Evolutionary conservation across 2,113 vertebrate genomes (phyloP), one percentile per base, ranked within the genome.

Genomic region (Pituophis catenifer): DNA sequence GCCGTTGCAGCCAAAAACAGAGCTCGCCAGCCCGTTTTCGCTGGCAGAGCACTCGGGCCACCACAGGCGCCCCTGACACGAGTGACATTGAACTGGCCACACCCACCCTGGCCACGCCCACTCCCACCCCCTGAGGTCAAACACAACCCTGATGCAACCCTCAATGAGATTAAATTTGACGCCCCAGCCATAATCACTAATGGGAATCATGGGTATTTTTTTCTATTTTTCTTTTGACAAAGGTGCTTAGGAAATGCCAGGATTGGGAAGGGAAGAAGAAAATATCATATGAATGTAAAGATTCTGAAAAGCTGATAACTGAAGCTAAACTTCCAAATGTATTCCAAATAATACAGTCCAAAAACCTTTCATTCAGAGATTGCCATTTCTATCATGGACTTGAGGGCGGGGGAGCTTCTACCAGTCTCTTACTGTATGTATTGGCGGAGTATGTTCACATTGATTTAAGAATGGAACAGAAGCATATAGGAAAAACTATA

Each of bases 341-440:
- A 50, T 50, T 50, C 48, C 48, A 50, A 65, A 65, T 65, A n/a
- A 65, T 65, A 65, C 59, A 13, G 26, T 29, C 26, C 26, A 65
- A 70, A n/a, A 70, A 1, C 62, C 62, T 70, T 70, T 70, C 62
- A n/a, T 70, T n/a, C 29, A 13, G 29, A n/a, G 26, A 29, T n/a
- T 70, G 62, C 26, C 11, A 70, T 70, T 70, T 70, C 11, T 70
- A 70, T 70, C 11, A 70, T n/a, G 5, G 26, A 5, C 11, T 58
- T 2, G 23, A 0, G 58, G 21, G 21, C 0, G 7, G 8, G 0
- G 58, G 1, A 23, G 2, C 8, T 70, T 70, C 29, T 70, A 26
- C 26, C 62, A 19, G 70, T 15, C n/a, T 38, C 7, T 38, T 81
- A 38, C 6, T 81, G n/a, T 17, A 38, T 81, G 5, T 81, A 7